Conservation (phyloP, 2,888 invertebrate genomes). For the Callinectes sapidus region DNA sequence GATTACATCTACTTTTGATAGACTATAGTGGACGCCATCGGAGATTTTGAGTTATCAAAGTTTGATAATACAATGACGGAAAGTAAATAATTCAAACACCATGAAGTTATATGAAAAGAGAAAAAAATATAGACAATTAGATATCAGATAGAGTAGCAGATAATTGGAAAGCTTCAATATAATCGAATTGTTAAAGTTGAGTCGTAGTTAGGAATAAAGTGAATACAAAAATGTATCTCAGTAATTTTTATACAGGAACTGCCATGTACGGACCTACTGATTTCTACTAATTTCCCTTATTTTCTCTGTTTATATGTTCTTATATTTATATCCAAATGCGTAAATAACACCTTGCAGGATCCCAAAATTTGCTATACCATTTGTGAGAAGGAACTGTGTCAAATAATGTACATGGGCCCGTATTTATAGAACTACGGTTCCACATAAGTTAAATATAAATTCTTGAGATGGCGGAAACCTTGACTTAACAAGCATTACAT, state of each 20-base stretch:
- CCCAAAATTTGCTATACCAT: background rate
- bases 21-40: no score
- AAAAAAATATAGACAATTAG: background rate
- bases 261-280: no score
- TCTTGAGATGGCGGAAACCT: no score
- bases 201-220: background rate
- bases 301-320: background rate
- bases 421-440: no score
- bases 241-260: no score
- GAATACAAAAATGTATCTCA: no score
- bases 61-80: no score
- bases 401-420: background rate
- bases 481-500: no score
- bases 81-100: background rate
- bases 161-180: background rate
- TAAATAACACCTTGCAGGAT: background rate
- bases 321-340: background rate
- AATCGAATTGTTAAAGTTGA: background rate
- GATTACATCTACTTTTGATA: no score
- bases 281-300: background rate
- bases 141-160: background rate
- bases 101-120: background rate
- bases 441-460: no score
- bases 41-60: no score
- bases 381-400: background rate